Conservation (phyloP, 2,888 invertebrate species). For the Cerastoderma edule region DNA sequence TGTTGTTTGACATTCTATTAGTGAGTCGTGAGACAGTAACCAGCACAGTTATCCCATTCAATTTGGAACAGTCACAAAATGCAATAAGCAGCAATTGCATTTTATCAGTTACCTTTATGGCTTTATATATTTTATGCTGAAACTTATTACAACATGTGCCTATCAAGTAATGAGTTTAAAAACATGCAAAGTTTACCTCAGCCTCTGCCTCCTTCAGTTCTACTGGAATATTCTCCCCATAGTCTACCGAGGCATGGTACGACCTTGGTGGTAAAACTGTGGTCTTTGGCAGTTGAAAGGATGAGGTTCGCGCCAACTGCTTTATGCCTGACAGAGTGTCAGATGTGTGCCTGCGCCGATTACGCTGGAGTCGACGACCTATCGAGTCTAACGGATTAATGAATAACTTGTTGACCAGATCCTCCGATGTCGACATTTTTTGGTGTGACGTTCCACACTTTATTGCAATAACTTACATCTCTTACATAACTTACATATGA, state of each 20-base stretch:
- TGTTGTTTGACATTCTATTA: too few relatives aligned
- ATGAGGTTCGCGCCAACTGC: slow-evolving; percentile 32
- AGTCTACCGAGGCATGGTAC: slow-evolving; percentile 38
- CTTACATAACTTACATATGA: too few relatives aligned
- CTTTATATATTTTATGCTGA: too few relatives aligned
- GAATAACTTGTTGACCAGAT: slow-evolving; percentile 54
- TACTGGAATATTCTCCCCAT: slow-evolving; percentile 24
- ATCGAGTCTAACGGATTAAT: slow-evolving; percentile 55
- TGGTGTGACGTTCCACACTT: too few relatives aligned
- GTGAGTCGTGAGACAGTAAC: too few relatives aligned
- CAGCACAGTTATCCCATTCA: too few relatives aligned
- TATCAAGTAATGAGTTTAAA: background rate
- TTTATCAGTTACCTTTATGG: too few relatives aligned
- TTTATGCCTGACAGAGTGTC: slow-evolving; percentile 35
- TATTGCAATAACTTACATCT: too few relatives aligned
- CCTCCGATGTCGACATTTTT: slow-evolving; percentile 62
- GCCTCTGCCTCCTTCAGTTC: slow-evolving; percentile 10
- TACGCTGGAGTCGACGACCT: slow-evolving; percentile 39
- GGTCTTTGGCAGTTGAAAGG: slow-evolving; percentile 9
- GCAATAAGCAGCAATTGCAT: too few relatives aligned
- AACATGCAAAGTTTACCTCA: background rate
- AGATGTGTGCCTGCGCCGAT: slow-evolving; percentile 39
- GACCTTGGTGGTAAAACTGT: background rate
- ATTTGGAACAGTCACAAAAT: too few relatives aligned
- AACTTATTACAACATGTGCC: too few relatives aligned